Conservation (phyloP, 2,113 vertebrate genomes). For the Cavia aperea region DNA sequence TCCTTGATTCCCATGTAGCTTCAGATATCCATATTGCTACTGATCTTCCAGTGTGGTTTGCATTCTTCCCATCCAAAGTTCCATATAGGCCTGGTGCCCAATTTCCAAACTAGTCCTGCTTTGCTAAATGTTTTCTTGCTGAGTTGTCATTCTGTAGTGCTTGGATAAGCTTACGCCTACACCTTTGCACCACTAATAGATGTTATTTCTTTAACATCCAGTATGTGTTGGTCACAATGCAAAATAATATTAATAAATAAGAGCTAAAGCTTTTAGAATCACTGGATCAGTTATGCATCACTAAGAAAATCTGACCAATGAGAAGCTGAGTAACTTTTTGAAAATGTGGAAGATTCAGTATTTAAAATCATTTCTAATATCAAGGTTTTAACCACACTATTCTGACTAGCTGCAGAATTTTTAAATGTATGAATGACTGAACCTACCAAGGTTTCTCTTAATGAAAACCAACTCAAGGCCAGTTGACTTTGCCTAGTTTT, state of each 20-base stretch:
- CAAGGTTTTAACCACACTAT: not conserved
- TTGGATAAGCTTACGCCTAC: not conserved
- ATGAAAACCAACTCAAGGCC: not conserved
- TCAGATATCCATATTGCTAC: not conserved
- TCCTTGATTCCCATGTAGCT: fast-evolving
- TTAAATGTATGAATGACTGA: not conserved
- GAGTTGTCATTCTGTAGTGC: not conserved
- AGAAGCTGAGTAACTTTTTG: not conserved
- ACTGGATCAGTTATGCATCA: not conserved
- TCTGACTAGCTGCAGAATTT: not conserved
- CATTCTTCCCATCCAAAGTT: fast-evolving
- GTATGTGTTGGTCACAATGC: not conserved
- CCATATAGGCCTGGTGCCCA: fast-evolving
- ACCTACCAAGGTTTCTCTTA: not conserved
- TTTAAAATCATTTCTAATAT: not conserved
- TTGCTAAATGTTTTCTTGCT: not conserved
- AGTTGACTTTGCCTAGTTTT: not conserved
- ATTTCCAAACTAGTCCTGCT: not conserved
- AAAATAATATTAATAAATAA: not conserved
- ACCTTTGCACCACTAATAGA: not conserved
- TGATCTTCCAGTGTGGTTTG: not conserved
- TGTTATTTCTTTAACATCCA: not conserved
- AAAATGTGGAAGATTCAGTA: not conserved
- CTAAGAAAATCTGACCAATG: not conserved
- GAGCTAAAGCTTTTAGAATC: not conserved